Conservation (phyloP, 2,113 vertebrate species). For the Mesembrinibis cayennensis region DNA sequence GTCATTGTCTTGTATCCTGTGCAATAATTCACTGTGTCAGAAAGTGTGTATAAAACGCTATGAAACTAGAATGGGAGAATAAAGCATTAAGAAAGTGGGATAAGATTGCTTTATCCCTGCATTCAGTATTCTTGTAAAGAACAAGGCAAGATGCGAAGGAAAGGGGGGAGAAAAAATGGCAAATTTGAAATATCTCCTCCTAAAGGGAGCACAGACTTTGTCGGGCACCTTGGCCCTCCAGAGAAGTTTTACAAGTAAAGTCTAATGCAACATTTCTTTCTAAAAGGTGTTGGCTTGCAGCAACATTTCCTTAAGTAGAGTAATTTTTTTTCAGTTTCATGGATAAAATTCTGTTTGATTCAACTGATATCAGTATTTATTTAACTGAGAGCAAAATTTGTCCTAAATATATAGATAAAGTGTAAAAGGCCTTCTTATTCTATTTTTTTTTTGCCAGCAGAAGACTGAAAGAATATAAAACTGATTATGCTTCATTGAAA, state of each 20-base stretch:
- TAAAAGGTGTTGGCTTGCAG: no score
- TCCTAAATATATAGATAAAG: no score
- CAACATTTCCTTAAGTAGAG: no score
- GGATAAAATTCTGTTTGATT: no score
- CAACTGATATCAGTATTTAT: no score
- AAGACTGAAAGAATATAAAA: no score
- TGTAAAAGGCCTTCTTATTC: no score
- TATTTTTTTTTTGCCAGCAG: no score
- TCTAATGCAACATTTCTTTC: no score
- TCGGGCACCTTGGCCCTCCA: not conserved
- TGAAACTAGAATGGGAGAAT: not conserved
- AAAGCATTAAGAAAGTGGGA: not conserved
- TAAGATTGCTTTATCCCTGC: not conserved
- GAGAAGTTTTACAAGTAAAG: not conserved
- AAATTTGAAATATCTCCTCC: not conserved
- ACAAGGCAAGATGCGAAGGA: not conserved
- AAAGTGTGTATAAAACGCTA: not conserved
- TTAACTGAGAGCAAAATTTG: no score
- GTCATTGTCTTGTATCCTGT: not conserved
- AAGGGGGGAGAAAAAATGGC: not conserved
- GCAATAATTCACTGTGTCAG: not conserved
- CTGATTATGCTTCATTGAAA: not conserved
- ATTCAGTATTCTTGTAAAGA: not conserved
- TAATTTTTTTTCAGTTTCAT: no score
- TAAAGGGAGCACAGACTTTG: not conserved